Percentiles rank a stretch among this genome's conserved stretches.
These are phyloP conservation scores for Anguilla pacifica DNA, from an alignment of 2,797 vertebrate genomes.

Conservation along the genomic window DNA sequence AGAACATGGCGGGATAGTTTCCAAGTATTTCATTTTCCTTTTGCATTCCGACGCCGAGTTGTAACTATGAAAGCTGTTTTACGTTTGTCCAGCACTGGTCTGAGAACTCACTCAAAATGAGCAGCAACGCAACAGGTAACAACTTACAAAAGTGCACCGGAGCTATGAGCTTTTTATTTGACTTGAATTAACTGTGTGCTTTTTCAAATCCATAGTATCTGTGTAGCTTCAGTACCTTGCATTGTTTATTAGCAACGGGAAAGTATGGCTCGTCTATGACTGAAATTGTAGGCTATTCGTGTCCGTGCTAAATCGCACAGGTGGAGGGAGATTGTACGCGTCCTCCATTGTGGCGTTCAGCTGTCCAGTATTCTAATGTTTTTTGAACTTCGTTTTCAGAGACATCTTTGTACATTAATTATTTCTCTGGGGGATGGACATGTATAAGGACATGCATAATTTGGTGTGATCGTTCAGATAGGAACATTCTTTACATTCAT, in stretches of 20 bases:
- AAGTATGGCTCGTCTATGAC: neutral
- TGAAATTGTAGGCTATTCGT: neutral
- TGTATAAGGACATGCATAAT: too few relatives aligned
- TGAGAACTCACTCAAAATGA: constrained; percentile 52
- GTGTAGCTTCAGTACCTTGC: neutral
- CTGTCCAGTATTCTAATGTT: neutral
- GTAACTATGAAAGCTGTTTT: neutral
- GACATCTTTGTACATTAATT: neutral
- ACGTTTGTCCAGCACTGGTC: neutral
- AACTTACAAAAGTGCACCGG: constrained; percentile 41
- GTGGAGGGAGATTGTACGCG: neutral
- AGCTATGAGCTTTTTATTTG: neutral
- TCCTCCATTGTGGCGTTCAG: neutral
- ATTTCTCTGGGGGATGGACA: neutral
- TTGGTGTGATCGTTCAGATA: neutral
- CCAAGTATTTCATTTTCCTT: constrained; percentile 4
- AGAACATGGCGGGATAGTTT: neutral
- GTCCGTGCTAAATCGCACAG: neutral
- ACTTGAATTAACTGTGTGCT: neutral
- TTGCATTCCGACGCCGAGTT: neutral
- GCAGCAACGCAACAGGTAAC: constrained; percentile 61
- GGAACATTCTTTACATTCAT: neutral
- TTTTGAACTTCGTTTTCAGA: neutral
- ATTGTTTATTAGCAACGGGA: neutral
- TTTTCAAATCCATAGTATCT: neutral